A percentile compares a stretch with the other conserved stretches of the same genome.
Conservation (phyloP, 1,140 invertebrate genomes). For the Neoseiulus cucumeris region DNA sequence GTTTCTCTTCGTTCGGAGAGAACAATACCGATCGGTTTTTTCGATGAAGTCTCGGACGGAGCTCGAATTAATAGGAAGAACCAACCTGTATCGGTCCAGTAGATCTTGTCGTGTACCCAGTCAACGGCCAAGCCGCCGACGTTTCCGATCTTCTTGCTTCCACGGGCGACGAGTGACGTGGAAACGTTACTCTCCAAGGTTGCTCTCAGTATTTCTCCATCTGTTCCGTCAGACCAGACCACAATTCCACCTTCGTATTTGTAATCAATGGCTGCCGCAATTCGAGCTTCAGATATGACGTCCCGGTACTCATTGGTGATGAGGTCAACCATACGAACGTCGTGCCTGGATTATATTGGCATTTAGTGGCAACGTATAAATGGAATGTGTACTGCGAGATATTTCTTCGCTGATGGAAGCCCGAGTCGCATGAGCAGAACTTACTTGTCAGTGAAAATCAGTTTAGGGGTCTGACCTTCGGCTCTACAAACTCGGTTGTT, state of each 20-base stretch:
- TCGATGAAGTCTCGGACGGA: not conserved
- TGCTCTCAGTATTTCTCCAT: constrained; percentile 60
- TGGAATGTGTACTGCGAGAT: constrained; percentile 22
- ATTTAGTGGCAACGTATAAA: too few relatives aligned
- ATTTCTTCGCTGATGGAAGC: constrained; percentile 17
- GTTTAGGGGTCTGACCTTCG: constrained; percentile 29
- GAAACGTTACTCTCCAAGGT: constrained; percentile 16
- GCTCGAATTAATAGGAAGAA: not conserved
- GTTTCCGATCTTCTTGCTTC: constrained; percentile 41
- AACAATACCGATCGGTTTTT: not conserved
- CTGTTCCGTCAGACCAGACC: constrained; percentile 78
- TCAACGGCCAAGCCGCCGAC: constrained; percentile 86
- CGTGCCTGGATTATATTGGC: too few relatives aligned
- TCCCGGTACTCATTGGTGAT: constrained; percentile 55
- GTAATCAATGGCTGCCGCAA: constrained; percentile 62
- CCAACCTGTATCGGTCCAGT: constrained; percentile 49
- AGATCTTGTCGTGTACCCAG: constrained; percentile 89
- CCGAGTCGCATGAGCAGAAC: not conserved
- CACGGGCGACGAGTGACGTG: not conserved
- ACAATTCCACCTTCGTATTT: constrained; percentile 73
- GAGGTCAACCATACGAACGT: constrained; percentile 69
- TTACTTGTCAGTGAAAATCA: constrained; percentile 13
- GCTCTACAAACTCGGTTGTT: constrained; percentile 59
- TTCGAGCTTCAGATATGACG: constrained; percentile 65
- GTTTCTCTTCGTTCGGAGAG: too few relatives aligned